phyloP scores from a whole-genome alignment of 2,888 invertebrate genomes.

The Cephus spinipes region DNA sequence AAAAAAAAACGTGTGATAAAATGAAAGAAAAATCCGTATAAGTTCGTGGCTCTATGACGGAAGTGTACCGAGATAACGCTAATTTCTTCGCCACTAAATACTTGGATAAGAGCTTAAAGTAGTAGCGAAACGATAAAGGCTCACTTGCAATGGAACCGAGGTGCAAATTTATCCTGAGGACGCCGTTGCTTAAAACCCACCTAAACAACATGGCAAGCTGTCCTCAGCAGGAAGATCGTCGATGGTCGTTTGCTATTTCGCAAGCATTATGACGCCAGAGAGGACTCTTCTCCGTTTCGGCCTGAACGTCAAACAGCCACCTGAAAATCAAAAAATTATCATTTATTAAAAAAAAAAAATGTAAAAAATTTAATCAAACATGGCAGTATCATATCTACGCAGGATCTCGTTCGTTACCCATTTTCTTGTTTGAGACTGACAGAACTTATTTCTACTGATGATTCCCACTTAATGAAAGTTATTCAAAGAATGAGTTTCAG shows the following conservation, averaged over 20 bases:
- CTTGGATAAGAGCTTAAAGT: neutral
- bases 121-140: neutral
- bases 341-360: neutral
- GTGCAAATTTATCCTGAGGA: neutral
- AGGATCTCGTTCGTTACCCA: neutral
- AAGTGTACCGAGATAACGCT: conserved; percentile 55
- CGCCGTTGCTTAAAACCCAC: conserved; percentile 29
- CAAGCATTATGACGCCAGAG: conserved; percentile 57
- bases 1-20: neutral
- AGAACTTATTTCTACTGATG: neutral
- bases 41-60: conserved; percentile 50
- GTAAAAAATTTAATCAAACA: neutral
- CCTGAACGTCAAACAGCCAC: conserved; percentile 58
- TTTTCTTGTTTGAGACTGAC: neutral
- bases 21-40: neutral
- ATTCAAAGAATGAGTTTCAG: neutral
- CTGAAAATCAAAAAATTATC: conserved; percentile 42
- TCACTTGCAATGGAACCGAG: neutral
- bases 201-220: conserved; percentile 64
- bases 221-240: conserved; percentile 59
- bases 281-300: conserved; percentile 51
- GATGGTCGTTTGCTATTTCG: conserved; percentile 56
- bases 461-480: neutral
- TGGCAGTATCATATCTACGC: neutral
- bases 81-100: neutral